These are phyloP conservation scores for Ypsolopha sequella DNA, from an alignment of 2,888 invertebrate species.

Conservation along the genomic window DNA sequence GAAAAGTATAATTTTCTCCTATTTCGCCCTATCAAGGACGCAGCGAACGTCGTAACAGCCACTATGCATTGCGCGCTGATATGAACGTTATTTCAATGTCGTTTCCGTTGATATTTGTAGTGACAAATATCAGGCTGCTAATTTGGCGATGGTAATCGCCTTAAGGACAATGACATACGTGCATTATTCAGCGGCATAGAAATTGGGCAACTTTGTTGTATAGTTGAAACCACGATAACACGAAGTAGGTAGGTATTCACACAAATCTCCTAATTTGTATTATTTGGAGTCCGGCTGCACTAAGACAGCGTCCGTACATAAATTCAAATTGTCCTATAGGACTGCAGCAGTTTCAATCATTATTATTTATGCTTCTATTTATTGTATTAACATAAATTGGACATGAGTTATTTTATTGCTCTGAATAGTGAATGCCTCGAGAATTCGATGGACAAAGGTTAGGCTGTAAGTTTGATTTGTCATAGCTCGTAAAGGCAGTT, in stretches of 20 bases:
- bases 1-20: too few species aligned
- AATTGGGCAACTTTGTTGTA: too few species aligned
- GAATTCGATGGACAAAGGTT: slow-evolving; percentile 57
- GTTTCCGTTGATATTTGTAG: too few species aligned
- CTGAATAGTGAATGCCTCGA: slow-evolving; percentile 55
- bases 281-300: slow-evolving; percentile 17
- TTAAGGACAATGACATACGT: too few species aligned
- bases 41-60: too few species aligned
- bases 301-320: slow-evolving; percentile 49
- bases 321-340: slow-evolving; percentile 60
- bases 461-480: slow-evolving; percentile 63
- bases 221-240: too few species aligned
- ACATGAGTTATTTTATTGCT: slow-evolving; percentile 68
- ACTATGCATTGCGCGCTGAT: too few species aligned
- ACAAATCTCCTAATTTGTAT: slow-evolving; percentile 48
- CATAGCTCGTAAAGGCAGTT: slow-evolving; percentile 58
- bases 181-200: too few species aligned
- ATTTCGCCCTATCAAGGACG: too few species aligned
- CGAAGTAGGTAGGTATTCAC: slow-evolving; percentile 3
- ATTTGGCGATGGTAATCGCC: too few species aligned
- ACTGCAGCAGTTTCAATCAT: slow-evolving; percentile 26
- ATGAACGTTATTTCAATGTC: too few species aligned
- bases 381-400: slow-evolving; percentile 71
- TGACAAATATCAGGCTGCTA: too few species aligned
- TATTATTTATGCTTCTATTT: slow-evolving; percentile 67